Evolutionary conservation across 2,113 vertebrate genomes (phyloP).

Genomic region (Carassius gibelio): DNA sequence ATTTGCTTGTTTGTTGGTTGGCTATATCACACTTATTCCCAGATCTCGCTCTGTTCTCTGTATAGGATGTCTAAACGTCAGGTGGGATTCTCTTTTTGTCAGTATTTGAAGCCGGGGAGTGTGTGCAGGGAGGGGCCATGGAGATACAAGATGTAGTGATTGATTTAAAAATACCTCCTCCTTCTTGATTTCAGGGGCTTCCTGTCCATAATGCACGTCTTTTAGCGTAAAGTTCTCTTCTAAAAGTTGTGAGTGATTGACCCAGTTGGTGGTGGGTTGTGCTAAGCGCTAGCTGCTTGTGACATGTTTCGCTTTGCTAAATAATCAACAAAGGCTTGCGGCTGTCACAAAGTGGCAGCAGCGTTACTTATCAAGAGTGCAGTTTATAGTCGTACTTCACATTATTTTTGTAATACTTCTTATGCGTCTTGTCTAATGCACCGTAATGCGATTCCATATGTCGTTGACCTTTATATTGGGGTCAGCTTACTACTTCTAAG

Average conservation of each 20-base stretch:
- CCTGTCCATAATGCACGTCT: constrained; percentile 54
- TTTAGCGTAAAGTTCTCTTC: constrained; percentile 37
- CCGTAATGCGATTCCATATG: constrained; percentile 40
- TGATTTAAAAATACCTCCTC: constrained; percentile 64
- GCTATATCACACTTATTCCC: constrained; percentile 53
- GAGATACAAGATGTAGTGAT: constrained; percentile 45
- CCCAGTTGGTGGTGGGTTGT: constrained; percentile 47
- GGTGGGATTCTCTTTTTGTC: constrained; percentile 59
- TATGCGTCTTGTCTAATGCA: constrained; percentile 34
- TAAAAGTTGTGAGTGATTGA: constrained; percentile 53
- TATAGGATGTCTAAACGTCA: constrained; percentile 57
- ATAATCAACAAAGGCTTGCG: constrained; percentile 56
- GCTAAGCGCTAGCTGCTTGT: constrained; percentile 19
- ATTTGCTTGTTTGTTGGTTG: constrained; percentile 52
- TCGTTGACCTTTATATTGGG: constrained; percentile 47
- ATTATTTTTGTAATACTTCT: constrained; percentile 38
- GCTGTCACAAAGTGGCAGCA: constrained; percentile 50
- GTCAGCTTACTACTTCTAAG: constrained; percentile 2
- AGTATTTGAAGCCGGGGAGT: constrained; percentile 51
- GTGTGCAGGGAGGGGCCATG: constrained; percentile 22
- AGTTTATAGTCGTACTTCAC: constrained; percentile 26
- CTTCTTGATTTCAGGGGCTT: constrained; percentile 52
- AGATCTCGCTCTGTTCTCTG: constrained; percentile 53
- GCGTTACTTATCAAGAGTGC: constrained; percentile 36
- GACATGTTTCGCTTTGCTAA: constrained; percentile 48